A percentile compares a stretch with the other conserved stretches of the same genome.
phyloP scores from a whole-genome alignment of 1,140 invertebrate species.

The Helicoverpa zea region DNA sequence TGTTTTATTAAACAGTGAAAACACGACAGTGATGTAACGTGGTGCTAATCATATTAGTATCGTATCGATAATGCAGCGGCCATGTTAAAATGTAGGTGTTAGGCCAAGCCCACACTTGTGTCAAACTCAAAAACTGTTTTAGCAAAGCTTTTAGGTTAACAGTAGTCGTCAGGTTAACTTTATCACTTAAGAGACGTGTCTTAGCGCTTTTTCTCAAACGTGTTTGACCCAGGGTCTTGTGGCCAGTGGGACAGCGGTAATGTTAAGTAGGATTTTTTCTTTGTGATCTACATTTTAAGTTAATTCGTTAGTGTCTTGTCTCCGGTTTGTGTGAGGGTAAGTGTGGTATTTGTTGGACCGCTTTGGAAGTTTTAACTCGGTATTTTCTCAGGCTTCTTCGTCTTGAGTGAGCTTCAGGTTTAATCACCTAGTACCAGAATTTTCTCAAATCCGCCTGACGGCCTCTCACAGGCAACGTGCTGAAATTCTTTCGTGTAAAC shows the following conservation, averaged over 20 bases:
- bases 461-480: too few species aligned
- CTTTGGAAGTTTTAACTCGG: too few species aligned
- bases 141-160: neutral
- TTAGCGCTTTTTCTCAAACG: neutral
- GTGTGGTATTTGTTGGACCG: too few species aligned
- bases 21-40: constrained; percentile 17
- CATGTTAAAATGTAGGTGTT: neutral
- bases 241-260: neutral
- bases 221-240: neutral
- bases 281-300: neutral
- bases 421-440: too few species aligned
- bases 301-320: neutral
- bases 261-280: neutral
- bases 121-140: constrained; percentile 26
- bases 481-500: too few species aligned
- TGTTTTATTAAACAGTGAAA: neutral
- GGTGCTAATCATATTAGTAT: neutral
- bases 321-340: too few species aligned
- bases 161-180: neutral
- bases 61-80: constrained; percentile 10
- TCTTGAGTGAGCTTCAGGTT: too few species aligned
- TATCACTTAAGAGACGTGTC: constrained; percentile 19
- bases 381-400: too few species aligned
- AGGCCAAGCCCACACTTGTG: neutral
- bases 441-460: too few species aligned